phyloP scores from a whole-genome alignment of 2,888 invertebrate genomes.

The Schizaphis graminum region DNA sequence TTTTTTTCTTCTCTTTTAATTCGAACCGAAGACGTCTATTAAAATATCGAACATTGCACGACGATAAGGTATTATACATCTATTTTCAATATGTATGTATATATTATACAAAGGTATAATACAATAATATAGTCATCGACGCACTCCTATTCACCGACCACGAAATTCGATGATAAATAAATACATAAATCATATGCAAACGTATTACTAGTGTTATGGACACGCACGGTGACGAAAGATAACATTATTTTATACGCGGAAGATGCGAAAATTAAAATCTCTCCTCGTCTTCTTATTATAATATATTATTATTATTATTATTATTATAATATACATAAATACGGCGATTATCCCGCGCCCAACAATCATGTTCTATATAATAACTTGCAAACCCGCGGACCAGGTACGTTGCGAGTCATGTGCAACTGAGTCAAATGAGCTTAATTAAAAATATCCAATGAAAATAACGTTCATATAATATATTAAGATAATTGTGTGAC shows the following conservation, averaged over 20 bases:
- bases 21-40: conserved; percentile 21
- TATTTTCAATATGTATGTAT: neutral
- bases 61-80: neutral
- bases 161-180: neutral
- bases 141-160: neutral
- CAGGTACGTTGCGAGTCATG: neutral
- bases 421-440: neutral
- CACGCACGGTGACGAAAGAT: neutral
- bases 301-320: too few species aligned
- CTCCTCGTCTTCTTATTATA: neutral
- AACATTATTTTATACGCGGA: neutral
- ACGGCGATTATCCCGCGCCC: neutral
- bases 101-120: neutral
- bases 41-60: neutral
- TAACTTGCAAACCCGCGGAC: neutral
- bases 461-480: neutral
- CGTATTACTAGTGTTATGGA: neutral
- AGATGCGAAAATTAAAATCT: neutral
- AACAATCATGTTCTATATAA: neutral
- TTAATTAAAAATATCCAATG: neutral
- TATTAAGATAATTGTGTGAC: neutral
- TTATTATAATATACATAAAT: too few species aligned
- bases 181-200: neutral
- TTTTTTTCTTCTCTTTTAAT: neutral
- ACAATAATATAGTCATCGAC: neutral